These are phyloP conservation scores for crab-eating macaque (Macaca fascicularis) DNA, from an alignment of 2,113 vertebrate genomes.

Conservation along the genomic window T2T-MFA8v1.1 NC_088380.1:12765001-12765500, in stretches of 20 bases:
- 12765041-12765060: background rate
- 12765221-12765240: background rate
- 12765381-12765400: background rate
- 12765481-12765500: background rate
- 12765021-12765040: background rate
- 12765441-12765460: background rate
- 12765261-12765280: background rate
- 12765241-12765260: background rate
- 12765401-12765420: background rate
- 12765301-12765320: background rate
- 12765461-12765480: rapidly evolving
- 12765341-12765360: rapidly evolving
- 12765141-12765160: background rate
- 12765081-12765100: rapidly evolving
- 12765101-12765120: rapidly evolving
- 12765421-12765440: background rate
- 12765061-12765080: background rate
- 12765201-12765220: background rate
- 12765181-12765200: background rate
- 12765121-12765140: too few relatives aligned
- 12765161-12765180: rapidly evolving
- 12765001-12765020: background rate
- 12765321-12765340: background rate
- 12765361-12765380: rapidly evolving
- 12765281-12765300: background rate